Evolutionary conservation across 92 coral and sea anemone species (phyloP).

Genomic region (Galaxea fascicularis): DNA sequence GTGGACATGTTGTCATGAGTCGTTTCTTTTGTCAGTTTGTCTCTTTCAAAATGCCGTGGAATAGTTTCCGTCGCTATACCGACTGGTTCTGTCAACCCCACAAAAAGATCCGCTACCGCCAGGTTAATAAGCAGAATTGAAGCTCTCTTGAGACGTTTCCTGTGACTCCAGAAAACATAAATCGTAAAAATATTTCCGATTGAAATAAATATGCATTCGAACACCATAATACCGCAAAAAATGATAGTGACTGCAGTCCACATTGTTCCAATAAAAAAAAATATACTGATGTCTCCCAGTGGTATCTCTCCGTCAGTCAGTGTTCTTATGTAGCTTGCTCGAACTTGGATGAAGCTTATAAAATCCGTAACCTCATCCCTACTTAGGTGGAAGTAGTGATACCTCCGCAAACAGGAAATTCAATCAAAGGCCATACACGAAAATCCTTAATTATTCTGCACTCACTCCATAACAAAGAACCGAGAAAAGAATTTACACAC

Average conservation of each 20-base stretch:
- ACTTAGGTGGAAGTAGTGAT: too few species aligned
- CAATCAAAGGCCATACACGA: too few species aligned
- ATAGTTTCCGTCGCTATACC: background rate
- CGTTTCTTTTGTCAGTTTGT: background rate
- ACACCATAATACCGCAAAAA: background rate
- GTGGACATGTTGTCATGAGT: background rate
- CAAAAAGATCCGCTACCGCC: conserved; percentile 24
- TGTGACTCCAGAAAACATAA: conserved; percentile 34
- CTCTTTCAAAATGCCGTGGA: conserved; percentile 2
- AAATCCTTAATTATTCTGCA: too few species aligned
- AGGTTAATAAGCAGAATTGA: conserved; percentile 12
- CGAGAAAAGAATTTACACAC: too few species aligned
- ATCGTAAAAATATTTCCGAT: conserved; percentile 33
- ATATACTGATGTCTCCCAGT: background rate
- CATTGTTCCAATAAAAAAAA: too few species aligned
- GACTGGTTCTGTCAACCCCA: background rate
- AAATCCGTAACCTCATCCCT: too few species aligned
- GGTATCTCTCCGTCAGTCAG: background rate
- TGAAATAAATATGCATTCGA: conserved; percentile 8
- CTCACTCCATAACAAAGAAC: too few species aligned
- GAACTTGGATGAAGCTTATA: too few species aligned
- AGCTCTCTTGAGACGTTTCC: conserved; percentile 12
- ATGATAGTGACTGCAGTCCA: background rate
- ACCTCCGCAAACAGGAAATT: too few species aligned
- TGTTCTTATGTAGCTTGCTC: too few species aligned